These are phyloP conservation scores for Caenorhabditis inopinata DNA, from an alignment of 1,140 invertebrate species.

Conservation along the genomic window DNA sequence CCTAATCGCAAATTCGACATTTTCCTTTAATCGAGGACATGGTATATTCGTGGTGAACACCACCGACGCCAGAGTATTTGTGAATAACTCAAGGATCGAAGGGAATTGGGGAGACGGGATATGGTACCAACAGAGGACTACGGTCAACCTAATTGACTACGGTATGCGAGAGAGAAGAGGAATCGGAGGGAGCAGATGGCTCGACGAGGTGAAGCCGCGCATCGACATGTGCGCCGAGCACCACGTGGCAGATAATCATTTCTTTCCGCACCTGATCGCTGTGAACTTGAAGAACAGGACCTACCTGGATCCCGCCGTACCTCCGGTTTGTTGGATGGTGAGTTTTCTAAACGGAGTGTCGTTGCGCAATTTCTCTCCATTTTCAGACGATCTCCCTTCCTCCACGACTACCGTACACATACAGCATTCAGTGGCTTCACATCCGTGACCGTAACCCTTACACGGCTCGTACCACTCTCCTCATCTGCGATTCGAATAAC, in stretches of 20 bases:
- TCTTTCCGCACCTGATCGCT: conserved; percentile 61
- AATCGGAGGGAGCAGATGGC: not conserved
- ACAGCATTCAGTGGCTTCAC: conserved; percentile 62
- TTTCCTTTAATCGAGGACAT: conserved; percentile 60
- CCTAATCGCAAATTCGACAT: conserved; percentile 64
- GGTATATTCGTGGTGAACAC: conserved; percentile 64
- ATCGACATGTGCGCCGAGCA: conserved; percentile 60
- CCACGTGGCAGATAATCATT: conserved; percentile 47
- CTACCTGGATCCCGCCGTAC: conserved; percentile 50
- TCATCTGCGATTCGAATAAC: conserved; percentile 61
- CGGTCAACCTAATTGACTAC: conserved; percentile 42
- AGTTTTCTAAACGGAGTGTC: not conserved
- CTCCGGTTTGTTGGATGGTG: conserved; percentile 60
- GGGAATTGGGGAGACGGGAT: conserved; percentile 65
- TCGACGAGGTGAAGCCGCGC: conserved; percentile 57
- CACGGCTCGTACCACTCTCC: conserved; percentile 46
- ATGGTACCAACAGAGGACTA: conserved; percentile 56
- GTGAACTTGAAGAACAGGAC: conserved; percentile 61
- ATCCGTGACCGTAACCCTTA: conserved; percentile 32
- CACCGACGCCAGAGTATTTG: conserved; percentile 59
- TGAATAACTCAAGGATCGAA: conserved; percentile 58
- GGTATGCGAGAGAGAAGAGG: conserved; percentile 34
- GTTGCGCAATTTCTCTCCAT: not conserved
- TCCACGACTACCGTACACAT: conserved; percentile 57
- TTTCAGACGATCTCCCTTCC: conserved; percentile 56